These are phyloP conservation scores for Syngnathus typhle DNA, from an alignment of 2,113 vertebrate species.

Conservation along the genomic window DNA sequence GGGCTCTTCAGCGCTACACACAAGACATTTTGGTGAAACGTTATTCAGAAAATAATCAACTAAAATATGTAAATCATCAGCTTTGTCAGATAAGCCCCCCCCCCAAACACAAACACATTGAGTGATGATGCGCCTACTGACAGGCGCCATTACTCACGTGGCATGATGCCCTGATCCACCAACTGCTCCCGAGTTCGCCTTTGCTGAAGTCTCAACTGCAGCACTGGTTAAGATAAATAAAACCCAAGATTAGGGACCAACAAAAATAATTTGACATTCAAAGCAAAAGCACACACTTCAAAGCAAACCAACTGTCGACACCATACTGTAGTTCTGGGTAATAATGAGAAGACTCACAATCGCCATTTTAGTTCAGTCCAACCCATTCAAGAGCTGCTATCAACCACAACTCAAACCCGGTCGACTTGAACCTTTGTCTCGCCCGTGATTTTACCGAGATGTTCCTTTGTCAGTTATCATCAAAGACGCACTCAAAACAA, in stretches of 20 bases:
- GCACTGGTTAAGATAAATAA: constrained; percentile 68
- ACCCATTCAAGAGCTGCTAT: too few relatives aligned
- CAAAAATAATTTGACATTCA: neutral
- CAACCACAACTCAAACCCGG: too few relatives aligned
- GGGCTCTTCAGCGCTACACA: constrained; percentile 92
- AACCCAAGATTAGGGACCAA: constrained; percentile 16
- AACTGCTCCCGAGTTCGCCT: constrained; percentile 93
- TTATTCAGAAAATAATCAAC: constrained; percentile 2
- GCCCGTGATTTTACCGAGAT: too few relatives aligned
- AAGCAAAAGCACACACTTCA: neutral
- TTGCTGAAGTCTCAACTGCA: constrained; percentile 93
- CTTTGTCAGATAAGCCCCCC: constrained; percentile 6
- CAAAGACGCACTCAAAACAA: too few relatives aligned
- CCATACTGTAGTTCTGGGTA: neutral
- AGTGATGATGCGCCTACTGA: constrained; percentile 1
- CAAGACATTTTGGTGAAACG: constrained; percentile 2
- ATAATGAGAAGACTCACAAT: neutral
- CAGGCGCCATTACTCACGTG: constrained; percentile 78
- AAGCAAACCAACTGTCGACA: neutral
- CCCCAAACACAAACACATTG: neutral
- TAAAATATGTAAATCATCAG: neutral
- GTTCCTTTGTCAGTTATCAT: too few relatives aligned
- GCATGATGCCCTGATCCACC: constrained; percentile 99
- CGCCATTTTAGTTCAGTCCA: too few relatives aligned
- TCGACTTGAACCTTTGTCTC: too few relatives aligned